Evolutionary conservation across 2,797 vertebrate genomes (phyloP), one percentile per base, ranked within the genome.

Genomic region (Chrosomus eos): DNA sequence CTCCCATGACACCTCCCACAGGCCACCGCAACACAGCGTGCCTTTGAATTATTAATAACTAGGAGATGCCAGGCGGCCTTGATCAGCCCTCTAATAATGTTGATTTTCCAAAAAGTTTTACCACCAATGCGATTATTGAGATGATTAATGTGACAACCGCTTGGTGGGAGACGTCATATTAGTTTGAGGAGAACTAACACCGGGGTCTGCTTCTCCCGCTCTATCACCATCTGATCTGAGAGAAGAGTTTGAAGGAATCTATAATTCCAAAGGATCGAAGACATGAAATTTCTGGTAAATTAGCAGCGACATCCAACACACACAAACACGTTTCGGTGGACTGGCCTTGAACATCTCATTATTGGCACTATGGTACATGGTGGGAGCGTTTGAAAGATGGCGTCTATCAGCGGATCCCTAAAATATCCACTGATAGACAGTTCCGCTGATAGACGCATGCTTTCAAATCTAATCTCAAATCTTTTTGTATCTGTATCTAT

Each of bases 1-100:
- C 85, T 85, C 85, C 91, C 90, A 73, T 93, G 91, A 92, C 88
- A 73, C 86, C 83, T 92, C 92, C 90, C 80, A 55, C 3, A 82
- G 91, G 88, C 87, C 45, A 16, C 31, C 64, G 48, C 84, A 2
- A 70, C 13, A 83, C 62, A 19, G 73, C 81, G 68, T 84, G 80
- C 58, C 67, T 40, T 62, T 92, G 91, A 91, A 93, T 93, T 92
- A 93, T 93, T 92, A 93, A 94, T 90, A 87, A 87, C 67, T 71
- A 38, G 68, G 78, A 77, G 36, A 73, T 88, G 88, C 82, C 72
- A 83, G 75, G 60, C 60, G 40, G 86, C 38, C 75, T 89, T 85
- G 88, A 91, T 91, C 89, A 88, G 70, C 84, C 3, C 84, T 53
- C 82, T 91, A 89, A 90, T 91, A 89, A 88, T 88, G 83, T 88